Evolutionary conservation across 2,888 invertebrate genomes (phyloP).

Genomic region (Branchellion lobata): DNA sequence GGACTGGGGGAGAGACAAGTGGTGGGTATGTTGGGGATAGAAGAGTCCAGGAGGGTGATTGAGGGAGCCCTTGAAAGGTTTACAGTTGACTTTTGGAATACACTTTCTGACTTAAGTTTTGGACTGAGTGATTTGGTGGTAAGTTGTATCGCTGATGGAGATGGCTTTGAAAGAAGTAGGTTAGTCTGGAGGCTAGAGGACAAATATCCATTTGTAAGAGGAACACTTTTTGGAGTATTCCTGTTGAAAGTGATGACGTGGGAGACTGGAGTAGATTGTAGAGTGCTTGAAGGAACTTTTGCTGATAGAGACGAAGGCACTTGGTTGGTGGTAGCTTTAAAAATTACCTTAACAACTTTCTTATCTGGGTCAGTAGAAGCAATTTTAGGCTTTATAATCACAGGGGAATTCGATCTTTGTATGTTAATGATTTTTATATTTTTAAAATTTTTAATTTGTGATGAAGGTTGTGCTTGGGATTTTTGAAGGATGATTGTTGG

Average conservation of each 20-base stretch:
- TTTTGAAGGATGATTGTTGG: not conserved
- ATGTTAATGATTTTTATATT: slow-evolving; percentile 2
- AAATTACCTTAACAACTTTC: not conserved
- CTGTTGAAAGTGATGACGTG: not conserved
- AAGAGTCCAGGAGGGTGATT: no score
- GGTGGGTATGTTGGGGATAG: no score
- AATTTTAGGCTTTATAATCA: not conserved
- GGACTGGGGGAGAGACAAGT: no score
- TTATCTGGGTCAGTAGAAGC: not conserved
- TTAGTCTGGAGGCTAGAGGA: no score
- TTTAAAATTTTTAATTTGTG: not conserved
- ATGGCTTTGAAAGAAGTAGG: not conserved
- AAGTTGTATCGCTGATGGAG: not conserved
- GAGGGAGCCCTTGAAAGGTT: not conserved
- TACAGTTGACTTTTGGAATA: not conserved
- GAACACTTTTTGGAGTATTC: no score
- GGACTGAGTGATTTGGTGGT: not conserved
- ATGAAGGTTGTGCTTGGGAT: not conserved
- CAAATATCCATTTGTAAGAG: no score
- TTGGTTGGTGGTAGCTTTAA: not conserved
- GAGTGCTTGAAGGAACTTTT: not conserved
- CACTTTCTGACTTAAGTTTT: not conserved
- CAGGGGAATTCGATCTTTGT: not conserved
- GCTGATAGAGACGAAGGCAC: not conserved
- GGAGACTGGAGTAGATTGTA: not conserved